These are phyloP conservation scores for Drosophila azteca DNA, from an alignment of 1,140 invertebrate species.

Conservation along the genomic window DNA sequence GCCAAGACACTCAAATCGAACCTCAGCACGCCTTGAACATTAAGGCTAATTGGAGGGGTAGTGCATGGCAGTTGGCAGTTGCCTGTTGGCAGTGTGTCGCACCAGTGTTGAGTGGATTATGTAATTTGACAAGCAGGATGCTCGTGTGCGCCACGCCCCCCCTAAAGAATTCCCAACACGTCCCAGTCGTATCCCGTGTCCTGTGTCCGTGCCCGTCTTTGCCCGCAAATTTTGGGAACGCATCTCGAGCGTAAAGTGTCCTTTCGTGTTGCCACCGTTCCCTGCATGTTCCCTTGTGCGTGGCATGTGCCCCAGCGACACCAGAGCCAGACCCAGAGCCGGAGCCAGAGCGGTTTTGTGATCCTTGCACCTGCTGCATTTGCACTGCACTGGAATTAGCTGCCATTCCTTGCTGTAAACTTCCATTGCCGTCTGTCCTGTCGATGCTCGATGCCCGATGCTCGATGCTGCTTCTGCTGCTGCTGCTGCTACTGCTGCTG, in stretches of 20 bases:
- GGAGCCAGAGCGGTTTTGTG: conserved; percentile 45
- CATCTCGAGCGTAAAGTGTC: conserved; percentile 78
- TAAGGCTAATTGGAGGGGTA: conserved; percentile 39
- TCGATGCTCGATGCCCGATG: neutral
- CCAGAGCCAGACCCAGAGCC: too few relatives aligned
- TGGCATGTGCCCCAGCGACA: too few relatives aligned
- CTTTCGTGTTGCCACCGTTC: conserved; percentile 62
- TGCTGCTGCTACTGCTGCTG: neutral
- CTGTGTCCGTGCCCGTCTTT: conserved; percentile 43
- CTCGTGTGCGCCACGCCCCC: neutral
- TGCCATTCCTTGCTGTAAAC: conserved; percentile 73
- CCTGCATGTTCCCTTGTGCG: conserved; percentile 32
- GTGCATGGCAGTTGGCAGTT: neutral
- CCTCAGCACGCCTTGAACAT: conserved; percentile 55
- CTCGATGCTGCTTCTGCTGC: neutral
- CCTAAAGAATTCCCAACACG: conserved; percentile 67
- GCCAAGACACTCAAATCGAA: conserved; percentile 45
- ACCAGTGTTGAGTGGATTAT: conserved; percentile 50
- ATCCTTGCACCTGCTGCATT: conserved; percentile 69
- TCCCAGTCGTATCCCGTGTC: conserved; percentile 41
- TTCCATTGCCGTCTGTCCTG: conserved; percentile 46
- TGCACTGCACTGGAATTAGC: conserved; percentile 51
- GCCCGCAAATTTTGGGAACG: conserved; percentile 56
- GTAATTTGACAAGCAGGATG: conserved; percentile 48
- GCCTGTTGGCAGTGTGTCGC: neutral